phyloP scores from a whole-genome alignment of 2,888 invertebrate genomes.

The Melitaea athalia region DNA sequence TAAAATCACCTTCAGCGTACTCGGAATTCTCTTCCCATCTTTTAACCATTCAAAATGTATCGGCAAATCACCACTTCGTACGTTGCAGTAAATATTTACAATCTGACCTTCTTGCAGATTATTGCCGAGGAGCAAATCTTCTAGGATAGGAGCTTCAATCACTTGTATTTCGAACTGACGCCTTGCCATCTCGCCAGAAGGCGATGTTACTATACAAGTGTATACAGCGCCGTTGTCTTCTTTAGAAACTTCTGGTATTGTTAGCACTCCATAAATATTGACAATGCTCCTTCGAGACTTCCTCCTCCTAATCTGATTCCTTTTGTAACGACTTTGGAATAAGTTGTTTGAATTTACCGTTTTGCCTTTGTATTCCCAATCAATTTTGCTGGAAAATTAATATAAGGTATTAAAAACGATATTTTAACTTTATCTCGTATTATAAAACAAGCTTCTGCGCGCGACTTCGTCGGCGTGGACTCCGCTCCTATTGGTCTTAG shows the following conservation, averaged over 20 bases:
- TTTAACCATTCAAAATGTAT: constrained; percentile 88
- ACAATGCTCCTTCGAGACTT: constrained; percentile 62
- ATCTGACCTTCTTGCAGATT: constrained; percentile 92
- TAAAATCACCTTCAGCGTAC: constrained; percentile 82
- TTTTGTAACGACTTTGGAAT: constrained; percentile 67
- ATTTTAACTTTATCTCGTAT: not conserved
- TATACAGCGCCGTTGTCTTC: constrained; percentile 88
- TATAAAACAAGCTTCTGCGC: too few relatives aligned
- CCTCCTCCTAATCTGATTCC: constrained; percentile 50
- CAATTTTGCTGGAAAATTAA: constrained; percentile 68
- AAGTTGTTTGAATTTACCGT: constrained; percentile 62
- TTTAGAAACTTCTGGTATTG: constrained; percentile 83
- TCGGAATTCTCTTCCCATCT: constrained; percentile 84
- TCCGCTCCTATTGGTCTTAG: too few relatives aligned
- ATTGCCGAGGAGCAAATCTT: constrained; percentile 90
- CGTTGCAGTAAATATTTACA: constrained; percentile 91
- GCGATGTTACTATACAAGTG: constrained; percentile 89
- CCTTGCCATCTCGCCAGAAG: constrained; percentile 83
- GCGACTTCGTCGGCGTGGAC: too few relatives aligned
- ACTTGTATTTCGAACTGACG: constrained; percentile 86
- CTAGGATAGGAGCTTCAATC: constrained; percentile 89
- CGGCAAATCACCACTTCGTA: constrained; percentile 87
- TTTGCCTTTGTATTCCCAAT: constrained; percentile 75
- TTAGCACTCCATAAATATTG: constrained; percentile 81
- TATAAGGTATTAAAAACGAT: not conserved